Evolutionary conservation across 2,113 vertebrate species (phyloP), one percentile per base, ranked within the genome.

Genomic region (Ophthalmolycus amberensis): DNA sequence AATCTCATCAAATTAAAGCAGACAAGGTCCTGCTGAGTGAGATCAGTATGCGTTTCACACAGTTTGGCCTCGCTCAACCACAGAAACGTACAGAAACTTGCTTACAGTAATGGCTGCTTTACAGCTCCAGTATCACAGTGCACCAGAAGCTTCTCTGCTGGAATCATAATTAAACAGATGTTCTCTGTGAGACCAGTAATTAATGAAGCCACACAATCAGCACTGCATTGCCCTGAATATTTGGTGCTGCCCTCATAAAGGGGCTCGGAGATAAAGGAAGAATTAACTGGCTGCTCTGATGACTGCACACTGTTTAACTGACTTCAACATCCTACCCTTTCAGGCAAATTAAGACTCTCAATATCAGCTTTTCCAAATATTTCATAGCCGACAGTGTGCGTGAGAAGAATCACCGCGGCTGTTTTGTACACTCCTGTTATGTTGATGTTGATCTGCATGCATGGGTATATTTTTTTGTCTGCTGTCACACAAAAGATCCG

Each of bases 101-200:
- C 54, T 58, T 38, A 83, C 52, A 65, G 69, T 75, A 67, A 91
- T 79, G 86, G 77, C 77, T 87, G 75, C 80, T 94, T 94, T 92
- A 92, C 79, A 77, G 81, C 85, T 75, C 70, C 80, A 85, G 65
- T 94, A 93, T 95, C 92, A 90, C 86, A 44, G 68, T 50, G 37
- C 54, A 90, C 83, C 94, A 93, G 92, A 92, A 92, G 90, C 88
- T 74, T 82, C 73, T 85, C 82, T 82, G 82, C 66, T 83, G 84
- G 89, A 86, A 90, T 93, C 86, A 89, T 89, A 92, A 91, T 94
- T 85, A 94, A 71, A 87, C 93, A 92, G 88, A 92, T 93, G 88
- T 89, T 93, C 91, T 75, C 81, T 46, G 75, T 54, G 88, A 90
- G 80, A 84, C 74, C 71, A 46, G 85, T 89, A 92, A 93, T 94